Percentiles rank a stretch among this genome's conserved stretches.
Evolutionary conservation across 2,797 vertebrate species (phyloP).

Genomic region (Pseudotriccus pelzelni): DNA sequence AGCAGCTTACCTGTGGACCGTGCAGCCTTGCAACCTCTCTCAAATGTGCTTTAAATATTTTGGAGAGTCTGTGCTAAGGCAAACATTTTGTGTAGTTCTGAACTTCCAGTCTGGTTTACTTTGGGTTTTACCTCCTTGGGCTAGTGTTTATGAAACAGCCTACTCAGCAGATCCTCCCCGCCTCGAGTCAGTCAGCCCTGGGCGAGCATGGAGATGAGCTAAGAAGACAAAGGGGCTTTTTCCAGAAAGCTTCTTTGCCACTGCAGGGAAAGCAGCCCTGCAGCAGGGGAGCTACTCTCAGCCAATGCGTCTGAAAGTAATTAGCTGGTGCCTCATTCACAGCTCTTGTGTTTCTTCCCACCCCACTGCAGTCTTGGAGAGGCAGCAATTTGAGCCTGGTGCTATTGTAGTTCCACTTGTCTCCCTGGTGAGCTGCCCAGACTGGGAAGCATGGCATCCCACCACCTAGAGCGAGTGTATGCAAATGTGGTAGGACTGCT

Average conservation of each 20-base stretch:
- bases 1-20: fast-evolving
- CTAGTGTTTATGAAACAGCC: not conserved
- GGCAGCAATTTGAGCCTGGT: fast-evolving
- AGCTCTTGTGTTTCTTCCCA: not conserved
- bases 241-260: not conserved
- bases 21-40: not conserved
- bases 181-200: fast-evolving
- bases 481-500: fast-evolving
- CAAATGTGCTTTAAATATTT: not conserved
- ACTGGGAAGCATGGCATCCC: fast-evolving
- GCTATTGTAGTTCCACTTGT: fast-evolving
- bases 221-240: not conserved
- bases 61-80: not conserved
- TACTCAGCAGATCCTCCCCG: not conserved
- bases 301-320: not conserved
- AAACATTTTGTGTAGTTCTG: not conserved
- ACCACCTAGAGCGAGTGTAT: fast-evolving
- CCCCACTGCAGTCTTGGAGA: fast-evolving
- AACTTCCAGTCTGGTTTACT: not conserved
- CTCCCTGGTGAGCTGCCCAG: fast-evolving
- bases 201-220: not conserved
- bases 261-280: not conserved
- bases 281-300: not conserved
- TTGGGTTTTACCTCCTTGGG: not conserved
- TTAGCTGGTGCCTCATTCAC: fast-evolving